Conservation (phyloP, 1,140 invertebrate species). For the Mycetomoellerius zeteki region DNA sequence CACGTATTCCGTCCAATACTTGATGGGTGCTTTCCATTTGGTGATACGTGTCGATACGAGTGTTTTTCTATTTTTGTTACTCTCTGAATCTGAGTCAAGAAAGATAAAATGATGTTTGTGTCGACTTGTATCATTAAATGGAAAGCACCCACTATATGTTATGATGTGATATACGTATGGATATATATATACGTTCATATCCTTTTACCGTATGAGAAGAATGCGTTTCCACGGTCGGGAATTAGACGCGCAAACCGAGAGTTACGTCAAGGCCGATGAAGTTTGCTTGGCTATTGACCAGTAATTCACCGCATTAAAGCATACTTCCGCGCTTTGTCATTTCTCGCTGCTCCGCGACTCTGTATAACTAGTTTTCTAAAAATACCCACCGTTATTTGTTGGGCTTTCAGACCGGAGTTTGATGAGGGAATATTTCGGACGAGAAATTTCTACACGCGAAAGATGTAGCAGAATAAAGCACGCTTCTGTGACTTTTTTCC, state of each 20-base stretch:
- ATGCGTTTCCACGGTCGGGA: conserved; percentile 36
- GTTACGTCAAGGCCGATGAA: background rate
- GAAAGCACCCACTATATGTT: no score
- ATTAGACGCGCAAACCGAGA: conserved; percentile 25
- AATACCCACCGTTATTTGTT: background rate
- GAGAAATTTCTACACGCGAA: background rate
- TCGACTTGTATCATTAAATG: no score
- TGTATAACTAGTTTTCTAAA: background rate
- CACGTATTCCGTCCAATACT: no score
- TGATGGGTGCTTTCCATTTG: no score
- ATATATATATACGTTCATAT: background rate
- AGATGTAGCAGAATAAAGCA: background rate
- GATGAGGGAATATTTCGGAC: background rate
- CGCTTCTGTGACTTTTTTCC: background rate
- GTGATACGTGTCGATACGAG: no score
- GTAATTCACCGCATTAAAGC: conserved; percentile 3
- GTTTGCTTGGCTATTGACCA: background rate
- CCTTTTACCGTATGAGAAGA: background rate
- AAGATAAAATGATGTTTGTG: no score
- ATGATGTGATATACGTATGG: no score
- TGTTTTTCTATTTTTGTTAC: no score
- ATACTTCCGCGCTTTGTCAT: conserved; percentile 29
- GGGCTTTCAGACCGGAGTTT: background rate
- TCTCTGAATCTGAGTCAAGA: no score
- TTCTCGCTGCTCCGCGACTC: background rate